Conservation (phyloP, 2,888 invertebrate species). For the Ornithoptera priamus region DNA sequence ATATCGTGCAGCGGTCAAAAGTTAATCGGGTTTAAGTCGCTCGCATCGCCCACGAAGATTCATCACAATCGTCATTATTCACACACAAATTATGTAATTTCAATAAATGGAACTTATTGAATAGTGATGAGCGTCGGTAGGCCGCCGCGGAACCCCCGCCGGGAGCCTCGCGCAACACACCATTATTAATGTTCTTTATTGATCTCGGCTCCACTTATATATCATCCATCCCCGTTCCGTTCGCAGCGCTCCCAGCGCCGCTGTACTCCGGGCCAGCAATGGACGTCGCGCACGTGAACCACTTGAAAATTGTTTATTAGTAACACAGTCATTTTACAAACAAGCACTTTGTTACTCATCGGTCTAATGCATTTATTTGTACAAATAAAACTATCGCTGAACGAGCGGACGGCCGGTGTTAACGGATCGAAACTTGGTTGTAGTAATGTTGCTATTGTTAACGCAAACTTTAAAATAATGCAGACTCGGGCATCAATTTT, state of each 20-base stretch:
- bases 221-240: slow-evolving; percentile 38
- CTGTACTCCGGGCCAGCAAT: slow-evolving; percentile 36
- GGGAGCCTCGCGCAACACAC: slow-evolving; percentile 46
- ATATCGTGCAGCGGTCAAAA: slow-evolving; percentile 75
- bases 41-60: slow-evolving; percentile 79
- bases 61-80: slow-evolving; percentile 80
- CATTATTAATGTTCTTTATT: slow-evolving; percentile 41
- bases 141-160: slow-evolving; percentile 65
- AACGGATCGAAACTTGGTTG: slow-evolving; percentile 48
- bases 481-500: neutral
- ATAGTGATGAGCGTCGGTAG: slow-evolving; percentile 79
- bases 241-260: slow-evolving; percentile 11
- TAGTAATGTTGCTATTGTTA: neutral
- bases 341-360: slow-evolving; percentile 69
- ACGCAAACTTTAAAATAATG: neutral
- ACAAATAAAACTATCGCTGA: slow-evolving; percentile 58
- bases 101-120: slow-evolving; percentile 80
- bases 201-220: slow-evolving; percentile 29
- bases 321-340: slow-evolving; percentile 48
- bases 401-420: slow-evolving; percentile 57
- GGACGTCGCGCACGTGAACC: slow-evolving; percentile 32
- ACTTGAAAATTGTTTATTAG: slow-evolving; percentile 34
- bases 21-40: slow-evolving; percentile 79
- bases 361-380: slow-evolving; percentile 69
- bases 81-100: slow-evolving; percentile 81